These are phyloP conservation scores for Trichogramma pretiosum DNA, from an alignment of 1,140 invertebrate genomes.

Conservation along the genomic window DNA sequence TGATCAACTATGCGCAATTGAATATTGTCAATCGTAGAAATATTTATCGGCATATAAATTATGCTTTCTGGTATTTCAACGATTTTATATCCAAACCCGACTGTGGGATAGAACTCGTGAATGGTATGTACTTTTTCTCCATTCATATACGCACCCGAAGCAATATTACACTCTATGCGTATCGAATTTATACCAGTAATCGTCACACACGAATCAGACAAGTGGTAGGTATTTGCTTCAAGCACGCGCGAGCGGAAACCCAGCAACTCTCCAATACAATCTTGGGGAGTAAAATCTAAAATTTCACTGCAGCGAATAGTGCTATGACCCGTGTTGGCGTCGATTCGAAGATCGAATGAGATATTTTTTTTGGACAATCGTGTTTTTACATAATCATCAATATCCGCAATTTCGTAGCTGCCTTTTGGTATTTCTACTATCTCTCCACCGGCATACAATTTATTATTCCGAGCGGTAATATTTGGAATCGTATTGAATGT, in stretches of 20 bases:
- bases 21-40: neutral
- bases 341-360: no score
- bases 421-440: neutral
- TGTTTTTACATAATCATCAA: neutral
- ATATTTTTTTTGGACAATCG: neutral
- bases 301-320: neutral
- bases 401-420: neutral
- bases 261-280: neutral
- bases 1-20: neutral
- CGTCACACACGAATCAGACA: slow-evolving; percentile 3
- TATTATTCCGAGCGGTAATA: neutral
- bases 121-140: slow-evolving; percentile 6
- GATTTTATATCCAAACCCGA: slow-evolving; percentile 21
- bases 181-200: slow-evolving; percentile 14
- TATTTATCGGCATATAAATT: neutral
- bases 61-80: slow-evolving; percentile 9
- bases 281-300: neutral
- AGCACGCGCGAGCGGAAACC: neutral
- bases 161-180: slow-evolving; percentile 15
- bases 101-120: slow-evolving; percentile 13
- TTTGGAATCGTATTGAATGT: neutral
- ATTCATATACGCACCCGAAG: slow-evolving; percentile 5
- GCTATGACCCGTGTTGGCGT: neutral
- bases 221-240: neutral
- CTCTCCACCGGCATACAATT: neutral